These are phyloP conservation scores for Dermatophagoides farinae DNA, from an alignment of 1,140 invertebrate species.

Conservation along the genomic window DNA sequence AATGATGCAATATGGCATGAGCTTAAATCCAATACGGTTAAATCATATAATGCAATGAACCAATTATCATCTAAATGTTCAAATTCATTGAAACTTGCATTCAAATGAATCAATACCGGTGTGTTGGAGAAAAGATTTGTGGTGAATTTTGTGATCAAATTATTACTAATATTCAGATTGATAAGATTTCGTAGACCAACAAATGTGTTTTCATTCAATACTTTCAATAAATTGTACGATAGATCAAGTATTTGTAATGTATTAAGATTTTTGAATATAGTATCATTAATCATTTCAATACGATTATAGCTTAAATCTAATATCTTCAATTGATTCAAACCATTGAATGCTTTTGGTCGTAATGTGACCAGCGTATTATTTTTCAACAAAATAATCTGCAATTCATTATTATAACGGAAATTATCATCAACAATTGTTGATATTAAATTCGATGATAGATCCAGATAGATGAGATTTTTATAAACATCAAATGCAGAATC, in stretches of 20 bases:
- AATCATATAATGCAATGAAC: slow-evolving; percentile 38
- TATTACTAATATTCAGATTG: slow-evolving; percentile 62
- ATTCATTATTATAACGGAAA: slow-evolving; percentile 46
- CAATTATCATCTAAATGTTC: slow-evolving; percentile 32
- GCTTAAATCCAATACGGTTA: slow-evolving; percentile 52
- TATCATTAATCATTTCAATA: slow-evolving; percentile 48
- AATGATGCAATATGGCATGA: slow-evolving; percentile 55
- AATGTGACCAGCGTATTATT: slow-evolving; percentile 23
- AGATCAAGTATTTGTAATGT: slow-evolving; percentile 64
- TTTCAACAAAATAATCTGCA: slow-evolving; percentile 29
- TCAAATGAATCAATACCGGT: slow-evolving; percentile 35
- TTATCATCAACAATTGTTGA: slow-evolving; percentile 45
- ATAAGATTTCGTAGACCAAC: slow-evolving; percentile 49
- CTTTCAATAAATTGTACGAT: slow-evolving; percentile 59
- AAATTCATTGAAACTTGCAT: slow-evolving; percentile 60
- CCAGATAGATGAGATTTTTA: slow-evolving; percentile 53
- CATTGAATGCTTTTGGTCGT: slow-evolving; percentile 48
- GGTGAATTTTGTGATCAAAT: slow-evolving; percentile 40
- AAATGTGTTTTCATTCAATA: slow-evolving; percentile 54
- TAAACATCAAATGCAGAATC: slow-evolving; percentile 70
- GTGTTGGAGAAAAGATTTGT: slow-evolving; percentile 44
- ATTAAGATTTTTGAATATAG: slow-evolving; percentile 47
- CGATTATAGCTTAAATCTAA: slow-evolving; percentile 56
- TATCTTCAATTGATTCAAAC: slow-evolving; percentile 43
- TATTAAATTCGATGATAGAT: slow-evolving; percentile 60